Evolutionary conservation across 2,888 invertebrate genomes (phyloP), one percentile per base, ranked within the genome.

Genomic region (Andrena fulva): DNA sequence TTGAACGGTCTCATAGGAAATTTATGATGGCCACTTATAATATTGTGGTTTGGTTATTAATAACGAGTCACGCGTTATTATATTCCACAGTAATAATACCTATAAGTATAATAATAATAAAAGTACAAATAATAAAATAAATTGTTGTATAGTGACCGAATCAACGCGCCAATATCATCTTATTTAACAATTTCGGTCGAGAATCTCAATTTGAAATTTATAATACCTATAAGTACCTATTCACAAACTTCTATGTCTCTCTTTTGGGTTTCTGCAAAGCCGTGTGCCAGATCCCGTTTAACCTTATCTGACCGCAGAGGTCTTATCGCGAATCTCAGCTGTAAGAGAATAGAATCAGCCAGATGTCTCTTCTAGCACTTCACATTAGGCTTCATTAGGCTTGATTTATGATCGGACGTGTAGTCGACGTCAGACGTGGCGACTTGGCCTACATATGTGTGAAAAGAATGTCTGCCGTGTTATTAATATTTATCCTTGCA

Each of bases 271-370:
- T 52, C 16, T n/a, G 3, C n/a, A 8, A 10, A 33, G 16, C 33
- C 66, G 8, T 12, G 10, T 16, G 33, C 12, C 54, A 27, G 31
- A 60, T 33, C 72, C 1, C 31, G 66, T 52, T 73, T 78, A 68
- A 74, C 73, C 60, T 74, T 72, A 77, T 77, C 79, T 52, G 63
- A 27, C 29, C 73, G 72, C 77, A 56, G 78, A 70, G 52, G 63
- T 80, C 73, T 73, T 29, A 27, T 31, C 80, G 67, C 68, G 73
- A 79, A 80, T 80, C 80, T 63, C 52, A 2, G 10, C 52, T n/a
- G 20, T 56, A 29, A 79, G 24, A 35, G 59, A 80, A 73, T 54
- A 56, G 62, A 56, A 56, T 35, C 29, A 7, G 48, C 35, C 72
- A 24, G 66, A 70, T 50, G 48, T 33, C 59, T 42, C 42, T 27